Evolutionary conservation across 2,113 vertebrate genomes (phyloP).

Genomic region (Mus musculus): DNA sequence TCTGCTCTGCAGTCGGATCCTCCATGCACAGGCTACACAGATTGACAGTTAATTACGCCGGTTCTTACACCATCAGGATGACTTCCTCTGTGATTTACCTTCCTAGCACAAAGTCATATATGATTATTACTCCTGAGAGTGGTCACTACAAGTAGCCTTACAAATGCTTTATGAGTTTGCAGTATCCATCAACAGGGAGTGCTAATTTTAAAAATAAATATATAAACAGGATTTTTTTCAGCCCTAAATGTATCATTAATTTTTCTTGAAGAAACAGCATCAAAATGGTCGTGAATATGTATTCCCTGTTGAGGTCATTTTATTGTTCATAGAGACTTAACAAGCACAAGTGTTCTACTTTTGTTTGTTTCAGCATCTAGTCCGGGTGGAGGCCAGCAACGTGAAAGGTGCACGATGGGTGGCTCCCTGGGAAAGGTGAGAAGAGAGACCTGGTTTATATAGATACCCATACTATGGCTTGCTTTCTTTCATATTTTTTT

Average conservation of each 20-base stretch:
- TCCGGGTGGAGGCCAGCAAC: neutral
- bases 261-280: slow-evolving; percentile 40
- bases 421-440: neutral
- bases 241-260: slow-evolving; percentile 37
- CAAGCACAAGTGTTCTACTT: neutral
- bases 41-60: neutral
- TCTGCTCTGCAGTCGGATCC: neutral
- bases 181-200: slow-evolving; percentile 44
- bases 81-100: slow-evolving; percentile 47
- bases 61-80: slow-evolving; percentile 34
- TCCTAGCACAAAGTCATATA: slow-evolving; percentile 26
- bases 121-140: slow-evolving; percentile 11
- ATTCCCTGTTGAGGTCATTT: neutral
- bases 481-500: neutral
- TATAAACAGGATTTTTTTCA: slow-evolving; percentile 33
- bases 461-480: neutral
- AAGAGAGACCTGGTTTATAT: neutral
- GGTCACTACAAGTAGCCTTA: slow-evolving; percentile 9
- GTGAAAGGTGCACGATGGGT: neutral
- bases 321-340: neutral
- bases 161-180: slow-evolving; percentile 31
- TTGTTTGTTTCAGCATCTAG: neutral
- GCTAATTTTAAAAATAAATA: slow-evolving; percentile 15
- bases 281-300: slow-evolving; percentile 21
- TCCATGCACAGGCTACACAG: neutral